Evolutionary conservation across 2,797 vertebrate genomes (phyloP).

Genomic region (Hephaestus fuliginosus): DNA sequence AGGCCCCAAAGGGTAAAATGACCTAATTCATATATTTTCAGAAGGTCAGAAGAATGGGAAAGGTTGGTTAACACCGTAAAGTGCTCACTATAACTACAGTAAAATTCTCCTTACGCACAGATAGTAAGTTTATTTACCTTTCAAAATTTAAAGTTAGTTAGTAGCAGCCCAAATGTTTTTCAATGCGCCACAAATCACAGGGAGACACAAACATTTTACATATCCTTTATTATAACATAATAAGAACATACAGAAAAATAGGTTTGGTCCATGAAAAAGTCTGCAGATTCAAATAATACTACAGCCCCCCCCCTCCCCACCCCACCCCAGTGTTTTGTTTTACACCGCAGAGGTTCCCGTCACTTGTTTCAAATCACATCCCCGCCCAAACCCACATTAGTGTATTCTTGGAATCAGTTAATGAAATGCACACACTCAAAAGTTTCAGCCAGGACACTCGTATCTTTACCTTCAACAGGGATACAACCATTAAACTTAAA

Average conservation of each 20-base stretch:
- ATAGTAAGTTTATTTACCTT: no score
- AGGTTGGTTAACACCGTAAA: no score
- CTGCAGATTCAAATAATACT: constrained; percentile 77
- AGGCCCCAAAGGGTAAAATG: no score
- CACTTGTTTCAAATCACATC: constrained; percentile 6
- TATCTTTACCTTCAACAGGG: constrained; percentile 40
- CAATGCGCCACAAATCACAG: neutral
- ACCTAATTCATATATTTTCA: no score
- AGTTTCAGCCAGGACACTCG: constrained; percentile 44
- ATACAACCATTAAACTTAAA: constrained; percentile 48
- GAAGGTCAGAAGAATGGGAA: no score
- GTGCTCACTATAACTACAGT: no score
- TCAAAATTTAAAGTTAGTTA: no score
- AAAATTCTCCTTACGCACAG: no score
- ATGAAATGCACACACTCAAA: constrained; percentile 55
- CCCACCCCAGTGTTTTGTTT: constrained; percentile 30
- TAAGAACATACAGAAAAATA: constrained; percentile 91
- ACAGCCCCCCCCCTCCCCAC: constrained; percentile 19
- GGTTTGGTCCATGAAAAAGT: constrained; percentile 88
- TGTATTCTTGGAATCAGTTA: constrained; percentile 71
- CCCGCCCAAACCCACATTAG: constrained; percentile 68
- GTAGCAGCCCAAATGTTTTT: no score
- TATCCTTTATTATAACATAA: constrained; percentile 97
- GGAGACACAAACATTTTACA: constrained; percentile 69
- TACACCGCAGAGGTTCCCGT: constrained; percentile 40